These are phyloP conservation scores for Aptenodytes patagonicus DNA, from an alignment of 2,113 vertebrate genomes.

Conservation along the genomic window DNA sequence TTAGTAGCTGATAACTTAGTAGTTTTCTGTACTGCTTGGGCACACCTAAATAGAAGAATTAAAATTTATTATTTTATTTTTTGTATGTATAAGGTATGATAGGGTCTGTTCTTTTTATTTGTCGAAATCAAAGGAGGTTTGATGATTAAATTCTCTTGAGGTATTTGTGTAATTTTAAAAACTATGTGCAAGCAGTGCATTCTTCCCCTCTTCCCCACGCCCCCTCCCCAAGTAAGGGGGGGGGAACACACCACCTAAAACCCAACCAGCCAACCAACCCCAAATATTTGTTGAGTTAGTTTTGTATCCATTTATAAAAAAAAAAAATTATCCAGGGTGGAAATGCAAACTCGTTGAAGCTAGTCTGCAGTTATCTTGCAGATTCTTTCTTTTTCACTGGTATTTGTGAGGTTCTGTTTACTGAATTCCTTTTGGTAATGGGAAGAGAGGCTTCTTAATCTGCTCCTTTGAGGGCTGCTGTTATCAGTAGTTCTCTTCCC, in stretches of 20 bases:
- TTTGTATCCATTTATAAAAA: not conserved
- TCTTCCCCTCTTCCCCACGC: not conserved
- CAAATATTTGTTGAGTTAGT: not conserved
- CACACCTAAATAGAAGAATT: not conserved
- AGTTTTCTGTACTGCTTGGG: not conserved
- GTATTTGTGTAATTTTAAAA: not conserved
- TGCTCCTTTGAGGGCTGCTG: not conserved
- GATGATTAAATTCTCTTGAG: not conserved
- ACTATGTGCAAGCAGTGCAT: fast-evolving
- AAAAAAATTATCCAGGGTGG: not conserved
- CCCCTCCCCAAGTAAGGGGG: not conserved
- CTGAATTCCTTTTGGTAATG: not conserved
- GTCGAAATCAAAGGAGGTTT: not conserved
- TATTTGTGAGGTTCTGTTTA: not conserved
- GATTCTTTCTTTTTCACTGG: not conserved
- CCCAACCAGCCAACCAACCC: not conserved
- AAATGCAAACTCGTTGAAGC: not conserved
- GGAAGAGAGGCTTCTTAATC: not conserved
- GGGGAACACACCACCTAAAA: not conserved
- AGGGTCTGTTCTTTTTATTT: not conserved
- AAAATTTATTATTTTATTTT: not conserved
- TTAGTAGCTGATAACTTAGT: not conserved
- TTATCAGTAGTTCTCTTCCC: not conserved
- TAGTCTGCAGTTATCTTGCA: not conserved
- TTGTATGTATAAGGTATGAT: not conserved